Percentiles rank a stretch among this genome's conserved stretches.
phyloP scores from a whole-genome alignment of 2,888 invertebrate species.

The Dolichopus griseipennis region DNA sequence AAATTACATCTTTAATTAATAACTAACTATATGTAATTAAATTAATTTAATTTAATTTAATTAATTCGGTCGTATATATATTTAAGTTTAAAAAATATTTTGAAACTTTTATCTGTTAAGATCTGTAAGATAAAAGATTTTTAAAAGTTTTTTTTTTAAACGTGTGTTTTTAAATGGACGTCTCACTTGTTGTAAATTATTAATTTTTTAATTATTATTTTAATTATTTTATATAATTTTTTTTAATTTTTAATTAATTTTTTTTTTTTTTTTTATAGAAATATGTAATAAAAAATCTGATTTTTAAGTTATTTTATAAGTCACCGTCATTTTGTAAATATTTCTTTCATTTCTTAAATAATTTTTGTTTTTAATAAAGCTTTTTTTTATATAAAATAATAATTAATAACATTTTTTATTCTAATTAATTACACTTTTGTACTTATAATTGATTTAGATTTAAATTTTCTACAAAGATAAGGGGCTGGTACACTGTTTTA shows the following conservation, averaged over 20 bases:
- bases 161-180: background rate
- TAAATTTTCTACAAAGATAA: too few relatives aligned
- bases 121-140: background rate
- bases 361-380: background rate
- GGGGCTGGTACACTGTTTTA: too few relatives aligned
- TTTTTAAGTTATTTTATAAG: slow-evolving; percentile 9
- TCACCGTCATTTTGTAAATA: slow-evolving; percentile 13
- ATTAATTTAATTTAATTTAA: too few relatives aligned
- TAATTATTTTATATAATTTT: too few relatives aligned
- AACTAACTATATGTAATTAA: too few relatives aligned
- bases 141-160: background rate
- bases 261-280: background rate
- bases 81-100: background rate
- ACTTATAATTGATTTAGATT: too few relatives aligned
- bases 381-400: background rate
- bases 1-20: background rate
- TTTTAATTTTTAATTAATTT: background rate
- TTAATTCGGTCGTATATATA: background rate
- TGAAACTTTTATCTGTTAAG: background rate
- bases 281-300: background rate
- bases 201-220: background rate
- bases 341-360: background rate
- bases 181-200: slow-evolving; percentile 6
- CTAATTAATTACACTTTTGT: too few relatives aligned
- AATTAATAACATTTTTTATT: background rate